Evolutionary conservation across 2,797 vertebrate species (phyloP), one percentile per base, ranked within the genome.

Genomic region (Amphiprion clarkii): DNA sequence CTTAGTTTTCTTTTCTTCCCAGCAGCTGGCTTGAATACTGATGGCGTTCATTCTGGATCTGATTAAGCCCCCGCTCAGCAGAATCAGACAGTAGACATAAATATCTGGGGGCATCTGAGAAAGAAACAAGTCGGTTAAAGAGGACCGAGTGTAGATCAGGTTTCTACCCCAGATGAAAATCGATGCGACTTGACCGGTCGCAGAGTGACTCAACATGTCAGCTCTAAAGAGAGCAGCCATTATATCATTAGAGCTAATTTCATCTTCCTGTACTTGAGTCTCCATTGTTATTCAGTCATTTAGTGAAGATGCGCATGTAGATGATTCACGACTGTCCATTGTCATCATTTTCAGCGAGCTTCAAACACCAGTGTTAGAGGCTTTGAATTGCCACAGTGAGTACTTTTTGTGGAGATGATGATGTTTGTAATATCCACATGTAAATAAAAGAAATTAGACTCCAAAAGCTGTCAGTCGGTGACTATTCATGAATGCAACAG

Each of bases 191-290:
- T 89, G 87, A 93, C 91, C 88, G 82, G 90, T 90, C 74, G 74
- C 87, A 89, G 87, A 93, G 91, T 92, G 90, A 93, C 88, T 95
- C 92, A 87, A 87, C 87, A 89, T 94, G 92, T 93, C 91, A 90
- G 89, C 79, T 89, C 87, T 79, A 73, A 90, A 90, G 76, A 92
- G 87, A 86, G 78, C 68, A 53, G 78, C 90, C 83, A 92, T 94
- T 94, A 94, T 92, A 87, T 92, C 91, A 93, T 94, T 93, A 93
- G 58, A 87, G 82, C 83, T 93, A 90, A 94, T 95, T 94, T 92
- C 85, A 91, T 93, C 83, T 81, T 85, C 82, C 81, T 86, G 82
- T 85, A 33, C 83, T 91, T 87, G 81, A 81, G 85, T 87, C 89
- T 91, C 81, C 76, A 86, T 91, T 92, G 90, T 94, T 90, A 81